These are phyloP conservation scores for Coracopsis vasa DNA, from an alignment of 2,113 vertebrate genomes.

Conservation along the genomic window DNA sequence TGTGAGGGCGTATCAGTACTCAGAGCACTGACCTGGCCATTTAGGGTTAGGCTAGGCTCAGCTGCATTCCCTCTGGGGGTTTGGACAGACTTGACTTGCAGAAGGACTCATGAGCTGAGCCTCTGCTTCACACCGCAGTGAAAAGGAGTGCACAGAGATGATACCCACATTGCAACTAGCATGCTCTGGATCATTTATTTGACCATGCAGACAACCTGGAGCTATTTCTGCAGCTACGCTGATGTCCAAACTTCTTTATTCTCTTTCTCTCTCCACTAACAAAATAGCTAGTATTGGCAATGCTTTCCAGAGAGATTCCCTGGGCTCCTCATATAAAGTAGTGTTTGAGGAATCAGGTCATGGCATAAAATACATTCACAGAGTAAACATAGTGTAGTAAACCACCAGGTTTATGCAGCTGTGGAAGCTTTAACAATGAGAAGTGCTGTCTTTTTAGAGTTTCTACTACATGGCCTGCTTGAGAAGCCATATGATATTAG, in stretches of 20 bases:
- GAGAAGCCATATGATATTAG: background rate
- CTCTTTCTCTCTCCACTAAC: background rate
- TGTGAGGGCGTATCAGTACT: background rate
- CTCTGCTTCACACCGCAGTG: background rate
- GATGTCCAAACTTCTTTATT: background rate
- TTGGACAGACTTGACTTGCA: background rate
- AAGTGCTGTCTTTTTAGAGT: background rate
- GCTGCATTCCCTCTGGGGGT: background rate
- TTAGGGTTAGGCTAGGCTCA: background rate
- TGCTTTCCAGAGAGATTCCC: background rate
- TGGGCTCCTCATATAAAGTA: background rate
- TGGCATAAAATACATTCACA: background rate
- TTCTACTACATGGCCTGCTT: background rate
- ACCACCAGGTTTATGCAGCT: background rate
- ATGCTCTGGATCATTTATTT: background rate
- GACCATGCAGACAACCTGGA: background rate
- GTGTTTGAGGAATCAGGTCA: background rate
- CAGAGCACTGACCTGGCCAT: background rate
- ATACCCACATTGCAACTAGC: background rate
- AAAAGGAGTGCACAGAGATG: background rate
- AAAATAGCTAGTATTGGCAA: background rate
- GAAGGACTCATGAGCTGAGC: background rate
- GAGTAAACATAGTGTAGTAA: background rate
- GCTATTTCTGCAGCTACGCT: background rate
- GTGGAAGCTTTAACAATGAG: accelerated